Conservation (phyloP, 2,797 vertebrate species). For the Notoglanidium macrostoma region DNA sequence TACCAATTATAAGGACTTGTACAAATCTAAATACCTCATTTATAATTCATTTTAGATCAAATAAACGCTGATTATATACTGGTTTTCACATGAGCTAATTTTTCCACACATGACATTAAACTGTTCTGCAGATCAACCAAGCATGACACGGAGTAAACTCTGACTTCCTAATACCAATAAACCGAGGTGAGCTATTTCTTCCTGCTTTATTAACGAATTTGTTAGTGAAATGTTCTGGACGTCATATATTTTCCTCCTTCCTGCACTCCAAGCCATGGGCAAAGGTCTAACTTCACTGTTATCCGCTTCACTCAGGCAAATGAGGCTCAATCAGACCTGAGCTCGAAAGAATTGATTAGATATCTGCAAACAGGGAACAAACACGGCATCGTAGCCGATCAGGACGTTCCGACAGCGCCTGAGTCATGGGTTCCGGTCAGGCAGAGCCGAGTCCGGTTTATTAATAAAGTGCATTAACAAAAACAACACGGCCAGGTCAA, state of each 20-base stretch:
- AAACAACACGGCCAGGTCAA: slow-evolving; percentile 10
- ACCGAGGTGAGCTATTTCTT: not conserved
- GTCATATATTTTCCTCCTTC: slow-evolving; percentile 30
- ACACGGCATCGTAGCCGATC: slow-evolving; percentile 6
- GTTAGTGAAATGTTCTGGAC: slow-evolving; percentile 9
- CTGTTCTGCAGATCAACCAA: not conserved
- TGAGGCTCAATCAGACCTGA: slow-evolving; percentile 6
- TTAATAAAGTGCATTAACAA: not conserved
- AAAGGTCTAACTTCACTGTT: not conserved
- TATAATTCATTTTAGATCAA: not conserved
- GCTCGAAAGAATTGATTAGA: slow-evolving; percentile 39
- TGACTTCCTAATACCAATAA: not conserved
- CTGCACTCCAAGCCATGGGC: slow-evolving; percentile 19
- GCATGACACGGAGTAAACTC: not conserved
- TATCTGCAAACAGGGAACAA: slow-evolving; percentile 33
- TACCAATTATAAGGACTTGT: not conserved
- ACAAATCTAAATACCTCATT: not conserved
- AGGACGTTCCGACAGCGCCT: slow-evolving; percentile 29
- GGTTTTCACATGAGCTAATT: not conserved
- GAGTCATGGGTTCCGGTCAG: slow-evolving; percentile 38
- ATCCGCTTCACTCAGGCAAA: not conserved
- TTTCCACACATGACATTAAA: not conserved
- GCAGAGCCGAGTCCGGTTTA: not conserved
- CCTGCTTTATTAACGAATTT: not conserved
- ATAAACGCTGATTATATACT: not conserved